Conservation (phyloP, 2,797 vertebrate genomes). For the Holocentrus rufus region DNA sequence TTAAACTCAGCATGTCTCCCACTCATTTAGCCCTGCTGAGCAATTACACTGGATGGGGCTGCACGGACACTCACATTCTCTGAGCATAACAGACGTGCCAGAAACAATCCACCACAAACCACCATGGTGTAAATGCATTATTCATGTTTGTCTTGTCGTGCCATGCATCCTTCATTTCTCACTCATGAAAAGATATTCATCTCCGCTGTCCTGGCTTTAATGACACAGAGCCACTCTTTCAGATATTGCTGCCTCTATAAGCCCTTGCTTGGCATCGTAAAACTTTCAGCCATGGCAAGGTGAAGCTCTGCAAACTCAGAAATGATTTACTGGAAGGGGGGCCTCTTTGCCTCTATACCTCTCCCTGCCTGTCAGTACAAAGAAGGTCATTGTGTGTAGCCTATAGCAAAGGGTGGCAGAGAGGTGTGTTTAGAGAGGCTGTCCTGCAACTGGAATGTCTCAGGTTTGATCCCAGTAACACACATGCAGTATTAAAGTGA, state of each 20-base stretch:
- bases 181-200: slow-evolving; percentile 42
- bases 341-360: slow-evolving; percentile 2
- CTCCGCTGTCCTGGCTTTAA: slow-evolving; percentile 31
- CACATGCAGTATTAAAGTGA: neutral
- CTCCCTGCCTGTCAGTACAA: slow-evolving; percentile 1
- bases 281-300: slow-evolving; percentile 19
- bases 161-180: slow-evolving; percentile 34
- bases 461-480: slow-evolving; percentile 18
- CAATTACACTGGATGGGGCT: slow-evolving; percentile 44
- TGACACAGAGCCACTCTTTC: slow-evolving; percentile 19
- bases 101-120: slow-evolving; percentile 40
- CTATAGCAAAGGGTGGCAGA: too few species aligned
- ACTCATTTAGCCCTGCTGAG: slow-evolving; percentile 66
- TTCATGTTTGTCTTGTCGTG: slow-evolving; percentile 33
- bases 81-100: slow-evolving; percentile 48
- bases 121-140: slow-evolving; percentile 18
- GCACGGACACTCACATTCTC: slow-evolving; percentile 52
- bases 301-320: slow-evolving; percentile 24
- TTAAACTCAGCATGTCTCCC: slow-evolving; percentile 67
- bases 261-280: slow-evolving; percentile 30
- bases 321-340: slow-evolving; percentile 23
- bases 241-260: slow-evolving; percentile 17
- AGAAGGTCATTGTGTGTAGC: slow-evolving; percentile 1
- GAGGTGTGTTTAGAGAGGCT: neutral
- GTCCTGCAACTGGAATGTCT: slow-evolving; percentile 1